phyloP scores from a whole-genome alignment of 2,888 invertebrate genomes.

The Aplocera efformata region DNA sequence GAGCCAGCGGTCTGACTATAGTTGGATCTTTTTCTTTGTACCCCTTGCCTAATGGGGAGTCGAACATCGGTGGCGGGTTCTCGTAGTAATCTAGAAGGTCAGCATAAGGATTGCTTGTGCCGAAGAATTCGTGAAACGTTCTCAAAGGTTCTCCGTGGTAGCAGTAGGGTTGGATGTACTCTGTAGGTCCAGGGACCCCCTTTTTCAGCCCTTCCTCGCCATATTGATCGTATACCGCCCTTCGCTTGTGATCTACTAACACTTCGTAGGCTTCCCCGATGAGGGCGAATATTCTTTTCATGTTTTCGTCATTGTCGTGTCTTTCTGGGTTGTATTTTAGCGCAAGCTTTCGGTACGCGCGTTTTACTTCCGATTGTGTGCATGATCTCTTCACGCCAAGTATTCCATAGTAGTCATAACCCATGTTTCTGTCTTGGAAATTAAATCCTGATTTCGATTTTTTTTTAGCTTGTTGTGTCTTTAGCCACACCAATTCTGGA shows the following conservation, averaged over 20 bases:
- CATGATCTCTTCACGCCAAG: slow-evolving; percentile 84
- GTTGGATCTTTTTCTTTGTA: slow-evolving; percentile 81
- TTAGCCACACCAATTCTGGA: no score
- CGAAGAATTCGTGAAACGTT: slow-evolving; percentile 91
- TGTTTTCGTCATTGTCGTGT: slow-evolving; percentile 64
- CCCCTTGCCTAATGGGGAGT: slow-evolving; percentile 81
- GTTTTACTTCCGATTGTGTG: slow-evolving; percentile 84
- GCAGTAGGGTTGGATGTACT: slow-evolving; percentile 85
- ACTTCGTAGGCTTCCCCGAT: slow-evolving; percentile 91
- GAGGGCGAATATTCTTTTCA: slow-evolving; percentile 79
- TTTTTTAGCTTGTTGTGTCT: no score
- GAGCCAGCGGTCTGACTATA: slow-evolving; percentile 67
- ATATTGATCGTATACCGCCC: slow-evolving; percentile 93
- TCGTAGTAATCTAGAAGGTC: slow-evolving; percentile 85
- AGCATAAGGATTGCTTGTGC: slow-evolving; percentile 90
- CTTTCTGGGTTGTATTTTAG: slow-evolving; percentile 82
- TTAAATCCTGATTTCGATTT: background rate
- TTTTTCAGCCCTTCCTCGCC: slow-evolving; percentile 93
- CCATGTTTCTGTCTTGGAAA: slow-evolving; percentile 59
- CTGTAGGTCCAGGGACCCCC: slow-evolving; percentile 85
- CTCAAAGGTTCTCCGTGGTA: slow-evolving; percentile 90
- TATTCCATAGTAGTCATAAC: slow-evolving; percentile 89
- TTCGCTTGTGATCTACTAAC: slow-evolving; percentile 82
- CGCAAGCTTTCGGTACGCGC: slow-evolving; percentile 82
- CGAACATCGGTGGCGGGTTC: slow-evolving; percentile 82